Percentiles rank a stretch among this genome's conserved stretches.
Conservation (phyloP, 2,888 invertebrate genomes). For the Lampropteryx suffumata region DNA sequence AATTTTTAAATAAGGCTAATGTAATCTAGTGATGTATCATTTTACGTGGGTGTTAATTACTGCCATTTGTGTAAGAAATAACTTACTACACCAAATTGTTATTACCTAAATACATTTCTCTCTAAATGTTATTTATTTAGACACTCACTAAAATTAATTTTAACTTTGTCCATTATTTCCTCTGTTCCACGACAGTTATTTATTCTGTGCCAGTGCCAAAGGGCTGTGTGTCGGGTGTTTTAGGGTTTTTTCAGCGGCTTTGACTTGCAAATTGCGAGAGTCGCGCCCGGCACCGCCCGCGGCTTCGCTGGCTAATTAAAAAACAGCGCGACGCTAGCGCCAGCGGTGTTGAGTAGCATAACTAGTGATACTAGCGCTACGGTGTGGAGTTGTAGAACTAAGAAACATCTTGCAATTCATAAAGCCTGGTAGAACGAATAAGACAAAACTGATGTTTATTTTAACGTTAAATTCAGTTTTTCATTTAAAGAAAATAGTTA, state of each 20-base stretch:
- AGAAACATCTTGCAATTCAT: no score
- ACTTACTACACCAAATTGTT: no score
- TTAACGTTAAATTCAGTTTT: no score
- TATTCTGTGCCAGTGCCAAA: conserved; percentile 53
- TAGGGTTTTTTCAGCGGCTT: conserved; percentile 80
- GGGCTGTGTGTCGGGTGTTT: conserved; percentile 79
- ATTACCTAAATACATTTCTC: no score
- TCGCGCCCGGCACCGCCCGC: conserved; percentile 45
- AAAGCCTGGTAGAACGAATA: no score
- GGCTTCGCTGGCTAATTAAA: conserved; percentile 64
- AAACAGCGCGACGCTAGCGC: conserved; percentile 57
- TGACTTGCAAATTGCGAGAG: conserved; percentile 77
- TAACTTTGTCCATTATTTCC: conserved; percentile 32
- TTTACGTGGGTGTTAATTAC: no score
- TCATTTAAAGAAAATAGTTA: no score
- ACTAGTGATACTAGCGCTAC: neutral
- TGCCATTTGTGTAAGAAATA: no score
- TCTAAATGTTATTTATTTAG: no score
- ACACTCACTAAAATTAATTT: conserved; percentile 6
- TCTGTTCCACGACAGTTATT: conserved; percentile 37
- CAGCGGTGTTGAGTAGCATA: conserved; percentile 37
- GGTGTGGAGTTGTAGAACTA: conserved; percentile 4
- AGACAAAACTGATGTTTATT: no score
- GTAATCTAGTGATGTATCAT: no score
- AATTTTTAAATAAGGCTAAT: no score